Percentiles rank a stretch among this genome's conserved stretches.
Conservation (phyloP, 2,113 vertebrate species). For the Craseonycteris thonglongyai region DNA sequence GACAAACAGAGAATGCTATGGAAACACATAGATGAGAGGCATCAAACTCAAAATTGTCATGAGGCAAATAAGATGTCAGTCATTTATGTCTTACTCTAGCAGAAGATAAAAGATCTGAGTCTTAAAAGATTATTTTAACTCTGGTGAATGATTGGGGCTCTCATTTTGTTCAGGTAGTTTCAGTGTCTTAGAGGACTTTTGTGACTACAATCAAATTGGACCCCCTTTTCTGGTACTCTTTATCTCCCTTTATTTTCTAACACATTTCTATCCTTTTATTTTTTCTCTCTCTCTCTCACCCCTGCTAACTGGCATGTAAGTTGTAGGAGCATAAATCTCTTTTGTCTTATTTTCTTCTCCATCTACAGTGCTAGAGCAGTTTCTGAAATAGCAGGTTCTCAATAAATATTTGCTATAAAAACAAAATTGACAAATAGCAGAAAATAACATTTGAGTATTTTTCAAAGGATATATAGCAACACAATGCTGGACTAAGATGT, state of each 20-base stretch:
- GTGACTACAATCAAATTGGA: background rate
- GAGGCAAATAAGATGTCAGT: background rate
- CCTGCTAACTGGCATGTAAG: background rate
- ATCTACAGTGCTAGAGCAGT: background rate
- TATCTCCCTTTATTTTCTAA: background rate
- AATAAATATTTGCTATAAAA: background rate
- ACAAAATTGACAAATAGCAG: background rate
- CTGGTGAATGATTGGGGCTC: background rate
- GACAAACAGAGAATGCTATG: background rate
- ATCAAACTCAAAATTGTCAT: background rate
- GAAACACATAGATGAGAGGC: background rate
- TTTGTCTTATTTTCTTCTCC: background rate
- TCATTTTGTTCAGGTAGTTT: background rate
- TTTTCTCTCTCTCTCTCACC: too few relatives aligned
- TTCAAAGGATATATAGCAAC: background rate
- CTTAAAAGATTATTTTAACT: background rate
- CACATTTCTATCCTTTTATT: background rate
- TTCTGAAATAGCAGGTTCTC: background rate
- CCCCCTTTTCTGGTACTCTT: background rate
- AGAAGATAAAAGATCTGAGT: background rate
- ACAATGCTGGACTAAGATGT: background rate
- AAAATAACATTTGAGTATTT: background rate
- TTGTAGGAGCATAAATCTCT: background rate
- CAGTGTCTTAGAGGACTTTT: background rate
- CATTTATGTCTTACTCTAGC: background rate